Percentiles rank a stretch among this genome's conserved stretches.
Conservation (phyloP, 2,888 invertebrate genomes). For the Sarcophaga rosellei region DNA sequence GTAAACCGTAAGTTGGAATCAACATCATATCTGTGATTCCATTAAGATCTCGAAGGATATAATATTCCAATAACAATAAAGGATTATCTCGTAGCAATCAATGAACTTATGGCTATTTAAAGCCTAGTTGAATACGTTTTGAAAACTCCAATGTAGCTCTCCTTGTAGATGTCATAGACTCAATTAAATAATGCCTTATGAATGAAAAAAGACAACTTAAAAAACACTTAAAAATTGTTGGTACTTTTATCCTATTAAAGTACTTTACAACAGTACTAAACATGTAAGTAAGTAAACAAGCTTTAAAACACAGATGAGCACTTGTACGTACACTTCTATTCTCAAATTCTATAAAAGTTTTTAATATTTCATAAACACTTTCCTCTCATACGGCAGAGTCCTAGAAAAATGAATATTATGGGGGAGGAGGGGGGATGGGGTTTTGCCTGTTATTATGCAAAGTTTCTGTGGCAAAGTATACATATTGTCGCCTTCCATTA, state of each 20-base stretch:
- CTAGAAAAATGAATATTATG: neutral
- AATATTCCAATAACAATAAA: too few species aligned
- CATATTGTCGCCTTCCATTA: neutral
- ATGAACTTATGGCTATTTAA: too few species aligned
- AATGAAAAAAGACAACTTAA: constrained; percentile 26
- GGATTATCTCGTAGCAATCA: too few species aligned
- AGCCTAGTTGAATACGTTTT: too few species aligned
- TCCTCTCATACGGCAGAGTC: constrained; percentile 8
- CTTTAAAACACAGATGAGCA: neutral
- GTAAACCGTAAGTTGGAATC: too few species aligned
- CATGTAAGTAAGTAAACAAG: neutral
- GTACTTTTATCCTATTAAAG: constrained; percentile 43
- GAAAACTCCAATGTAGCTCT: neutral
- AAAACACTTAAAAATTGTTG: constrained; percentile 54
- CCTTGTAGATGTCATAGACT: neutral
- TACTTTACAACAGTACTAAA: constrained; percentile 38
- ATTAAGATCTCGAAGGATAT: too few species aligned
- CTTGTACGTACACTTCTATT: neutral
- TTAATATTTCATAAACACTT: constrained; percentile 35
- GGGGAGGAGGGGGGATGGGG: neutral
- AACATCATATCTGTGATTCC: too few species aligned
- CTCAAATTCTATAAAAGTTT: constrained; percentile 41
- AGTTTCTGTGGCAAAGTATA: constrained; percentile 32
- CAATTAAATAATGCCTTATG: neutral
- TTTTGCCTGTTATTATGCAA: constrained; percentile 18